These are phyloP conservation scores for Leptogaster cylindrica DNA, from an alignment of 2,888 invertebrate species.

Conservation along the genomic window DNA sequence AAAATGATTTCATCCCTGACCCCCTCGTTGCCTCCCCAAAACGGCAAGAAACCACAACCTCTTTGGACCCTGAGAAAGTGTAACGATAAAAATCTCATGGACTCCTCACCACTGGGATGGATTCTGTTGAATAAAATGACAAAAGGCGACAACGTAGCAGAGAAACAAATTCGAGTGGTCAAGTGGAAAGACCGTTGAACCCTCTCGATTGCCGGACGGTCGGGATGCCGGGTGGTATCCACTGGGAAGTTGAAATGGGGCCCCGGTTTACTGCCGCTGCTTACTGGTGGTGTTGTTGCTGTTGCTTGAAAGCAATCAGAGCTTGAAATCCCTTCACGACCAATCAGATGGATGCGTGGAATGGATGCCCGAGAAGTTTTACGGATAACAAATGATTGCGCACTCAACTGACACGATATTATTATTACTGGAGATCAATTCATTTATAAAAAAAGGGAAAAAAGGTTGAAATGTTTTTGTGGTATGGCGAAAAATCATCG, in stretches of 20 bases:
- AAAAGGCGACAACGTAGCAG: neutral
- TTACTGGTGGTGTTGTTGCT: too few relatives aligned
- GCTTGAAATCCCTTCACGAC: slow-evolving; percentile 37
- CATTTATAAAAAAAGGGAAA: too few relatives aligned
- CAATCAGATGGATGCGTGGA: slow-evolving; percentile 20
- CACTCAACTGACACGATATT: slow-evolving; percentile 32
- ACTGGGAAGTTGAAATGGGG: slow-evolving; percentile 34
- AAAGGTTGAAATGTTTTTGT: too few relatives aligned
- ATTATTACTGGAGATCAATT: too few relatives aligned
- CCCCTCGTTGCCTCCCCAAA: too few relatives aligned
- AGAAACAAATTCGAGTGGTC: slow-evolving; percentile 43
- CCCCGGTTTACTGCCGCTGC: slow-evolving; percentile 11
- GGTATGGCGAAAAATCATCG: slow-evolving; percentile 3
- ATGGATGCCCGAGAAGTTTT: slow-evolving; percentile 7
- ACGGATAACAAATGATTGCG: slow-evolving; percentile 21
- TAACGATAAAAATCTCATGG: too few relatives aligned
- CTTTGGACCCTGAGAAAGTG: too few relatives aligned
- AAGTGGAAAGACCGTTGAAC: slow-evolving; percentile 48
- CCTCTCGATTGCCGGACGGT: slow-evolving; percentile 16
- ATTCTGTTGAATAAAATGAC: too few relatives aligned
- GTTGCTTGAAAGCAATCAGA: slow-evolving; percentile 24
- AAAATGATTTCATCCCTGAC: too few relatives aligned
- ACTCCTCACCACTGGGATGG: too few relatives aligned
- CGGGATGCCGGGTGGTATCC: slow-evolving; percentile 3
- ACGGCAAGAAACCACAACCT: too few relatives aligned